A percentile compares a stretch with the other conserved stretches of the same genome.
phyloP scores from a whole-genome alignment of 2,113 vertebrate genomes.

The Nerophis lumbriciformis region DNA sequence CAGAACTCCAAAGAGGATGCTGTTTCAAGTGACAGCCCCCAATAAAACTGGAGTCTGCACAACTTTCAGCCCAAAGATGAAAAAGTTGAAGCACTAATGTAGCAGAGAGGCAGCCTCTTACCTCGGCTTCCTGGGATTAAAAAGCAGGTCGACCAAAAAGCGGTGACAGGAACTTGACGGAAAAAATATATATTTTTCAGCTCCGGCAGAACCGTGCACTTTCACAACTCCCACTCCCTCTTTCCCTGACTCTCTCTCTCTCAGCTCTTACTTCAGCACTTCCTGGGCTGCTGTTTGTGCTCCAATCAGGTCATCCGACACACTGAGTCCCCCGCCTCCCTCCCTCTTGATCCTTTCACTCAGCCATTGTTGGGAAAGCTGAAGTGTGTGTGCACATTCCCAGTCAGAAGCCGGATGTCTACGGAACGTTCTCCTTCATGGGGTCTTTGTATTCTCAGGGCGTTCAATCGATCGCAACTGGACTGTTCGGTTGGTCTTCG shows the following conservation, averaged over 20 bases:
- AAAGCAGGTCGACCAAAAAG: constrained; percentile 15
- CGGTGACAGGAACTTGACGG: constrained; percentile 37
- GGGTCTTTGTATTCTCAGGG: too few relatives aligned
- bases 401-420: constrained; percentile 33
- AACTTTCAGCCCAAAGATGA: too few relatives aligned
- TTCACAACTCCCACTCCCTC: constrained; percentile 35
- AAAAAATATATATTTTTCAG: constrained; percentile 51
- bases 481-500: too few relatives aligned
- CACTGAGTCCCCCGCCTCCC: constrained; percentile 20
- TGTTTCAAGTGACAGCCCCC: constrained; percentile 1
- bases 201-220: constrained; percentile 43
- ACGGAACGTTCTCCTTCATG: constrained; percentile 29
- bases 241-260: constrained; percentile 14
- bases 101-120: constrained; percentile 42
- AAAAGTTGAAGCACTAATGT: neutral
- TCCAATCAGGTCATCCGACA: constrained; percentile 66
- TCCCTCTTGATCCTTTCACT: constrained; percentile 21
- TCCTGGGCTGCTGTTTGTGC: constrained; percentile 71
- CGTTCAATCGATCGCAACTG: too few relatives aligned
- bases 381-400: constrained; percentile 18
- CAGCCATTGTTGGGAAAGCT: constrained; percentile 58
- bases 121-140: constrained; percentile 32
- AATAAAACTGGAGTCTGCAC: neutral
- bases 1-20: constrained; percentile 3
- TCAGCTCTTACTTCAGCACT: constrained; percentile 54